Evolutionary conservation across 2,888 invertebrate genomes (phyloP).

Genomic region (Drosophila meridionalis): DNA sequence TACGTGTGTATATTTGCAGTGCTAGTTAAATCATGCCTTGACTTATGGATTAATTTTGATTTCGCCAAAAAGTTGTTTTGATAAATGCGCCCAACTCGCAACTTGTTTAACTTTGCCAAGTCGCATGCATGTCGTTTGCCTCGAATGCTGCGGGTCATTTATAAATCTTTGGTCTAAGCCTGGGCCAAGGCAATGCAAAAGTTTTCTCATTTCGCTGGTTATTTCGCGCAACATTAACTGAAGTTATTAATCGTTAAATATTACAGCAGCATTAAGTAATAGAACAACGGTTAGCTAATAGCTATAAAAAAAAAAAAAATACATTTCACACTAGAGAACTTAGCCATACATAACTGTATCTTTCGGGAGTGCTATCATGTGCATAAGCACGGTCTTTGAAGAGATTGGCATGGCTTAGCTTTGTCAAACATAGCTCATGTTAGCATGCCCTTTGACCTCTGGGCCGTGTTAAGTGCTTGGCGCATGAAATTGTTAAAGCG

Average conservation of each 20-base stretch:
- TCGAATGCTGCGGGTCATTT: constrained; percentile 59
- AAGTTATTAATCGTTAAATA: constrained; percentile 73
- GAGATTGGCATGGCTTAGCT: constrained; percentile 7
- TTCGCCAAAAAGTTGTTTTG: constrained; percentile 41
- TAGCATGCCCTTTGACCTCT: constrained; percentile 24
- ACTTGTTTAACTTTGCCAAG: constrained; percentile 54
- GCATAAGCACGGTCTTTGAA: constrained; percentile 2
- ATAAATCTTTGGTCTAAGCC: constrained; percentile 63
- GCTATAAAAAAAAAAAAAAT: neutral
- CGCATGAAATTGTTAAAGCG: constrained; percentile 64
- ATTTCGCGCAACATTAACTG: constrained; percentile 79
- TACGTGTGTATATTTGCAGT: neutral
- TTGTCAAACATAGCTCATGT: constrained; percentile 20
- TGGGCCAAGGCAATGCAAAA: constrained; percentile 48
- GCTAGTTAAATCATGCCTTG: neutral
- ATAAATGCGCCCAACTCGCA: constrained; percentile 56
- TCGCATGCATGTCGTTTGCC: constrained; percentile 24
- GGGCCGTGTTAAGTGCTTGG: constrained; percentile 31
- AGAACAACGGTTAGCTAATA: neutral
- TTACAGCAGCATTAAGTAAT: neutral
- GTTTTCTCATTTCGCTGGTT: constrained; percentile 75
- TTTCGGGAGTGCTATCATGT: neutral
- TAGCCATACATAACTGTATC: neutral
- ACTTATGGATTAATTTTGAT: constrained; percentile 14
- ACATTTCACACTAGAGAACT: neutral